phyloP scores from a whole-genome alignment of 92 coral and sea anemone genomes.

The Porites divaricata region DNA sequence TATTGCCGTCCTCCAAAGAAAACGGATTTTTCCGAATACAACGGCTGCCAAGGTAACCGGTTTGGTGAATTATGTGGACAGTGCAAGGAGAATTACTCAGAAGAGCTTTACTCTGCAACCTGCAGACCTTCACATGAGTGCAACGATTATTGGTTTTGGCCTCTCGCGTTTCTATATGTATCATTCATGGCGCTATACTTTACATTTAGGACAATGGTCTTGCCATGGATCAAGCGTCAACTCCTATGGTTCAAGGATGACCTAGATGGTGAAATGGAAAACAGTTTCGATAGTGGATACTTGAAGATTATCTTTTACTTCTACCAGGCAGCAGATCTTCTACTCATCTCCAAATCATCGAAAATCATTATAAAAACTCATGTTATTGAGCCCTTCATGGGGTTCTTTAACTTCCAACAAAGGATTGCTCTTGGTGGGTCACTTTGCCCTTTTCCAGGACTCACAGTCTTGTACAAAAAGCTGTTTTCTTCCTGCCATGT shows the following conservation, averaged over 20 bases:
- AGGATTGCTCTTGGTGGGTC: slow-evolving; percentile 21
- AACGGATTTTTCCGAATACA: slow-evolving; percentile 16
- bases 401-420: slow-evolving; percentile 76
- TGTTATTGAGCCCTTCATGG: slow-evolving; percentile 61
- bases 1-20: slow-evolving; percentile 39
- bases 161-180: slow-evolving; percentile 31
- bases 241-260: not conserved
- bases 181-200: slow-evolving; percentile 44
- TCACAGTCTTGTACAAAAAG: slow-evolving; percentile 66
- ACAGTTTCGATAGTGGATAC: slow-evolving; percentile 15
- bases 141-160: slow-evolving; percentile 59
- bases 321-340: slow-evolving; percentile 28
- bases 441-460: slow-evolving; percentile 76
- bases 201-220: slow-evolving; percentile 8
- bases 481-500: slow-evolving; percentile 64
- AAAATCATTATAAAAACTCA: slow-evolving; percentile 20
- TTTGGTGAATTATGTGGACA: slow-evolving; percentile 49
- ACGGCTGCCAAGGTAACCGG: slow-evolving; percentile 35
- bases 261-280: not conserved
- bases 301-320: slow-evolving; percentile 20
- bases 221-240: not conserved
- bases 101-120: slow-evolving; percentile 43
- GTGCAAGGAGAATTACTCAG: slow-evolving; percentile 34
- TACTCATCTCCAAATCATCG: slow-evolving; percentile 23
- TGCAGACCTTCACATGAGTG: slow-evolving; percentile 41